Base-by-base conservation (phyloP, 2,888 invertebrate species). In the Euclidia mi region DNA sequence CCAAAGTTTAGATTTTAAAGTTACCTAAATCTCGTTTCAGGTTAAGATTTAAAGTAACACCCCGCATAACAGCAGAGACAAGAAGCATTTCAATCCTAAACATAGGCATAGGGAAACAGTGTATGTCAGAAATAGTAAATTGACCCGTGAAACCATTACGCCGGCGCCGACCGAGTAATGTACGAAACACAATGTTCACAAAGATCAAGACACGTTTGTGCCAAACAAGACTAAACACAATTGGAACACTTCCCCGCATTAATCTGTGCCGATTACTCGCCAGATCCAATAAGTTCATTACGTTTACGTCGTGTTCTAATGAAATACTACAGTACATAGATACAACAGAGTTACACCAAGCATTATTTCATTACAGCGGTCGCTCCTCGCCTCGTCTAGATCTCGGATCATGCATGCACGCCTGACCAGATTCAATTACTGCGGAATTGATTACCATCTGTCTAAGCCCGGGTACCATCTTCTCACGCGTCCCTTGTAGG, bases 401-500 rank as follows among this genome's bases (percentile, higher is more conserved):
- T 77, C 75, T 77, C 75, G 80, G 82, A 87, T 86, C 82, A 85
- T 85, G 84, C 78, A 79, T 75, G 72, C 80, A 81, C 84, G 87
- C 80, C 75, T 82, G 82, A 81, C 85, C 85, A 83, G 85, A 91
- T 92, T 90, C 90, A 91, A 92, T 93, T 90, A 92, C 86, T 81
- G 78, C 76, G 72, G 77, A 90, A 91, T 90, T 88, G 88, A 92
- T 91, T 90, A 87, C 84, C 76, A 80, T 84, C 84, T 81, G 85
- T 76, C 84, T 88, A 84, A 86, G 82, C 84, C 76, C 72, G 79
- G 79, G 76, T 78, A 84, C 72, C 70, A 76, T 84, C 78, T 82
- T 79, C 76, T 67, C 69, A 76, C 65, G 61, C 65, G 42, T 61
- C 49, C 61, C 59, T 57, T 48, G 20, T n/a, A n/a, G n/a, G n/a